Base-by-base conservation (phyloP, 2,797 vertebrate genomes). In the Lacerta viridis region DNA sequence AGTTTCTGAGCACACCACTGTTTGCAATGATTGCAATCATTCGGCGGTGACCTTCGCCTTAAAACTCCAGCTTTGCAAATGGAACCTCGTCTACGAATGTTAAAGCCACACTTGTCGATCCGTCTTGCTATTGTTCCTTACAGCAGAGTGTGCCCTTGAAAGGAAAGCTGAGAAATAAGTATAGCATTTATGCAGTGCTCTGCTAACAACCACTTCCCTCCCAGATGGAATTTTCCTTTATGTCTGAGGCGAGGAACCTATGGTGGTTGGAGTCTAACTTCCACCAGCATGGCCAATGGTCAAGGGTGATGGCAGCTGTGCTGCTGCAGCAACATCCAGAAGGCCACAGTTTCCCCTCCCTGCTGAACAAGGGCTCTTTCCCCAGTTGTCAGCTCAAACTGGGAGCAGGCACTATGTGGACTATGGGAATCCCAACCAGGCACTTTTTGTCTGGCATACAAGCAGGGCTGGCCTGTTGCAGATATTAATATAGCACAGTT, bases 1-100 rank as follows among this genome's bases (percentile, higher is more conserved):
- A 74, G 68, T 36, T 81, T 84, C 82, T 20, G 72, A 71, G 87
- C 91, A 84, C 77, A 87, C 74, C 50, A 15, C 50, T 15, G 50
- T 55, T 55, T 15, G 71, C 90, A 90, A 88, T 78, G 89, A 27
- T 86, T 93, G 89, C 5, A 90, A 64, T 88, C 83, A 61, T 91
- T 84, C 2, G 9, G 77, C 89, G 41, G 90, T 92, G 90, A 93
- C 86, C 91, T 59, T 61, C 84, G 84, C 89, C 91, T 90, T 78
- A 94, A 92, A 92, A 91, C 93, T 72, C 91, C 91, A 92, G 77
- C 82, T 94, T 87, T 88, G 0, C 2, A 88, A 90, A 77, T 86
- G 92, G 93, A 92, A 89, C 66, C 59, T 83, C 46, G 80, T 93
- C 94, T 94, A 94, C 0, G 6, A 91, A 89, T 76, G 89, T 87